Base-by-base conservation (phyloP, 2,113 vertebrate species). In the Cryptomyrus ogoouensis region DNA sequence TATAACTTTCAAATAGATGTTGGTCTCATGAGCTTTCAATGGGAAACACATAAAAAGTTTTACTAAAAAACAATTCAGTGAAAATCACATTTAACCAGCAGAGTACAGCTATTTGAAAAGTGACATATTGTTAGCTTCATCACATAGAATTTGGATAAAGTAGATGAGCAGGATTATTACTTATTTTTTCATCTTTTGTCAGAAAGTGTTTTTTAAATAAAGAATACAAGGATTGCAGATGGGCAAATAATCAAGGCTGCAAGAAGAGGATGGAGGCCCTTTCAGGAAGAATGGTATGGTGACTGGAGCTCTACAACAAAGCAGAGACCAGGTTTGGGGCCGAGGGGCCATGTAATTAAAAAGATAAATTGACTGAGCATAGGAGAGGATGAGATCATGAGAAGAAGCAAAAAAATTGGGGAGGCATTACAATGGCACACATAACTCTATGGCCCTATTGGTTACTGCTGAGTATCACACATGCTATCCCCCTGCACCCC, bases 341-440 rank as follows among this genome's bases (percentile, higher is more conserved):
- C 95, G 94, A 94, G 93, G 35, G 93, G 95, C 92, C 91, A 95
- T 93, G 95, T 95, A 95, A 96, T 96, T 96, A 96, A 93, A 95
- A 92, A 94, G 95, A 95, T 95, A 95, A 95, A 95, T 92, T 89
- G 42, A 90, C 90, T 93, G 94, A 94, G 94, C 92, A 93, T 93
- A 88, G 53, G 53, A 88, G 92, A 93, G 91, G 91, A 90, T 86
- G 66, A 93, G 95, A 96, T 96, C 96, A 95, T 94, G 94, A 95
- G 95, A 94, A 91, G 89, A 56, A 58, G 47, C 27, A 17, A 50
- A 24, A 42, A 93, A 93, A 91, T 27, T 88, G 92, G 88, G 88
- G 39, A 62, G 39, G 21, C 66, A 83, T 74, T 62, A 87, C 44
- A 83, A 90, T 90, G 53, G 53, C 83, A 35, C 27, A 3, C n/a